phyloP scores from a whole-genome alignment of 2,888 invertebrate species.

The Parapristionchus giblindavisi region DNA sequence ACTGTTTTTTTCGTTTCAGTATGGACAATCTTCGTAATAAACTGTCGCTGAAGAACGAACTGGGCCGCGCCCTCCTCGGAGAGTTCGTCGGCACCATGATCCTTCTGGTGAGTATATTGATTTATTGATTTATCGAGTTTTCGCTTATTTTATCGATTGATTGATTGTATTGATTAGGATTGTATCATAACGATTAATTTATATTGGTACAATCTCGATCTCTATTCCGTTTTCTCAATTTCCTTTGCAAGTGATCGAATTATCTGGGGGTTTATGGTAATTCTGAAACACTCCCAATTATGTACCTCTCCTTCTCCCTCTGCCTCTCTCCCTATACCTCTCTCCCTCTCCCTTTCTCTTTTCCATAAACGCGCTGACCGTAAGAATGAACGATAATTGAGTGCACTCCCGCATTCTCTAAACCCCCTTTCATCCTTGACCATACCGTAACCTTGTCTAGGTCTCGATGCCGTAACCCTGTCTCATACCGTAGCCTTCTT shows the following conservation, averaged over 20 bases:
- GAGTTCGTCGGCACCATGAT: constrained; percentile 66
- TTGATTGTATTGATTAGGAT: no score
- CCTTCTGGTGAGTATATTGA: constrained; percentile 55
- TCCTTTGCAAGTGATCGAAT: no score
- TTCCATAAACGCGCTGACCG: constrained; percentile 33
- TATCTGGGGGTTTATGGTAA: no score
- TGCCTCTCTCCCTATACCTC: constrained; percentile 3
- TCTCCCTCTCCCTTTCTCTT: background rate
- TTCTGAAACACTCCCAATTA: no score
- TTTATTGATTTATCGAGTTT: no score
- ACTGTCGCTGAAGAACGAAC: constrained; percentile 59
- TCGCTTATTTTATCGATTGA: no score
- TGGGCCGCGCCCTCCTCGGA: constrained; percentile 62
- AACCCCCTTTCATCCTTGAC: no score
- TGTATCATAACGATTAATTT: no score
- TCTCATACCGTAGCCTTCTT: no score
- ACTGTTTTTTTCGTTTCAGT: background rate
- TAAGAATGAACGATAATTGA: background rate
- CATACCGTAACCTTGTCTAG: no score
- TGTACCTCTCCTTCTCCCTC: background rate
- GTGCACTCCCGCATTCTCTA: no score
- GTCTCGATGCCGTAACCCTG: no score
- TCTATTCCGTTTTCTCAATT: constrained; percentile 4
- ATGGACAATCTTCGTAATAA: constrained; percentile 44
- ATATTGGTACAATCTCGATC: background rate